Base-by-base conservation (phyloP, 2,113 vertebrate species). In the Ceratotherium simum region DNA sequence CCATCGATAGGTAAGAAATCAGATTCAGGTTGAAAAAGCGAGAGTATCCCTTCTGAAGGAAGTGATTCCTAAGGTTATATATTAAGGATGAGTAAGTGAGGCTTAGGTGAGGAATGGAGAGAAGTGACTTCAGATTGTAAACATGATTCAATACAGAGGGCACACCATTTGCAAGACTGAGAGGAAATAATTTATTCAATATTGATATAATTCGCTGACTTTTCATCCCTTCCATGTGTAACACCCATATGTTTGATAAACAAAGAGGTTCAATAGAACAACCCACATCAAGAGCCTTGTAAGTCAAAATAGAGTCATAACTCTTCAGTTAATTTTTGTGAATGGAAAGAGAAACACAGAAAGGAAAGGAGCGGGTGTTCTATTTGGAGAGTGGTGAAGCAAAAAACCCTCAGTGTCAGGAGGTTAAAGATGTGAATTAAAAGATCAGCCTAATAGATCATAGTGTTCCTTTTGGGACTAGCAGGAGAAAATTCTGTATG, bases 281-380 rank as follows among this genome's bases (percentile, higher is more conserved):
- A 9, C 6, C 0, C 5, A 86, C 7, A 3, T 69, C 80, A 94
- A 76, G 20, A 56, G 18, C 9, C 13, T 73, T 70, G 6, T 29
- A 87, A 46, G 36, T 83, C 65, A 96, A 92, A 96, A 96, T n/a
- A 93, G 56, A 83, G 21, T 82, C 56, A 54, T 39, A 36, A 67
- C 3, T 62, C 25, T 86, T 65, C 17, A 27, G 21, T n/a, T 85
- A 76, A 96, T 79, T 94, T 51, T 31, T 83, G 39, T 83, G 48
- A 96, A 69, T 67, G 0, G 2, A 39, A 39, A 72, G 16, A 83
- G 4, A 58, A 83, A 79, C 27, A 82, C 6, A 64, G 31, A 81
- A 51, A 97, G n/a, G 16, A 36, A 87, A 93, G n/a, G 27, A 85
- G 17, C 83, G 17, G 6, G 6, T 4, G 39, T 88, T 85, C 33